A percentile compares a stretch with the other conserved stretches of the same genome.
Evolutionary conservation across 2,888 invertebrate species (phyloP).

Genomic region (Mayetiola destructor): DNA sequence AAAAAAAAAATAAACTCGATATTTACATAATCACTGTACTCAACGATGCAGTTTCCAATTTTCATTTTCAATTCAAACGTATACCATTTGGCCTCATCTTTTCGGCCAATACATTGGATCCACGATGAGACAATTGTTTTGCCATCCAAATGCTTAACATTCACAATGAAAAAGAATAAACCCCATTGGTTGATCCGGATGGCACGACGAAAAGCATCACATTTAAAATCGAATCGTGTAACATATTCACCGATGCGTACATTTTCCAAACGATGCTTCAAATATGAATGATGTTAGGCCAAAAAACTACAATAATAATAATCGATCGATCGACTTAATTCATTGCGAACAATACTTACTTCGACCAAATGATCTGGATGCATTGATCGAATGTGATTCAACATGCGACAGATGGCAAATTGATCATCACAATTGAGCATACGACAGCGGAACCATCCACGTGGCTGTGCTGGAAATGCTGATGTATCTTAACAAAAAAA

Average conservation of each 20-base stretch:
- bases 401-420: slow-evolving; percentile 36
- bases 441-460: slow-evolving; percentile 24
- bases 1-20: not conserved
- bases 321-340: not conserved
- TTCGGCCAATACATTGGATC: slow-evolving; percentile 2
- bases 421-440: slow-evolving; percentile 34
- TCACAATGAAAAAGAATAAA: slow-evolving; percentile 37
- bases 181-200: slow-evolving; percentile 38
- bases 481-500: not conserved
- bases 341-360: slow-evolving; percentile 26
- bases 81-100: not conserved
- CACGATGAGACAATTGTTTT: not conserved
- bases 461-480: not conserved
- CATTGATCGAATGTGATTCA: slow-evolving; percentile 39
- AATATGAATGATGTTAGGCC: not conserved
- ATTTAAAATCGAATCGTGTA: not conserved
- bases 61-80: not conserved
- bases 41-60: not conserved
- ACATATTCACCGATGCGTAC: not conserved
- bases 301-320: not conserved
- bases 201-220: slow-evolving; percentile 22
- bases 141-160: slow-evolving; percentile 28
- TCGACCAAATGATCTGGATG: slow-evolving; percentile 38
- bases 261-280: not conserved
- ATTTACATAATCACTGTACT: not conserved